Evolutionary conservation across 2,113 vertebrate genomes (phyloP).

Genomic region (Bubo bubo): DNA sequence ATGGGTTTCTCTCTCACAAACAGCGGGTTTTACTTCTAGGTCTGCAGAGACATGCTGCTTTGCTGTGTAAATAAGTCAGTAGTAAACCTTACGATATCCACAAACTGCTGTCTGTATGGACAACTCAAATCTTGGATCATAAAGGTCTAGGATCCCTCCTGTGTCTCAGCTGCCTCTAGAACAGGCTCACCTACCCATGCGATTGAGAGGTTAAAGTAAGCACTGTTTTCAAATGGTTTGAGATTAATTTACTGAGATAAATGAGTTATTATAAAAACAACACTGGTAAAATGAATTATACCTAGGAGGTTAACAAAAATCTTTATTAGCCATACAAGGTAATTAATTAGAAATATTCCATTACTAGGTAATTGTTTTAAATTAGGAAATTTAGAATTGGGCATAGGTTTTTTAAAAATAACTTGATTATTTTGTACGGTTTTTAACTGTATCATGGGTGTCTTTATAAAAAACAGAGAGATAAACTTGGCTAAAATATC

Average conservation of each 20-base stretch:
- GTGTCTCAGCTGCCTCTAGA: neutral
- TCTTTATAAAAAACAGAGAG: neutral
- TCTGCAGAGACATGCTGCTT: neutral
- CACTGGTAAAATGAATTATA: neutral
- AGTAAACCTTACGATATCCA: neutral
- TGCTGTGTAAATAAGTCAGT: neutral
- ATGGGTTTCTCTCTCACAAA: neutral
- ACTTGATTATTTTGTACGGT: neutral
- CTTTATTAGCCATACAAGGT: neutral
- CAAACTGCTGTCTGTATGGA: neutral
- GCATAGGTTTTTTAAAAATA: neutral
- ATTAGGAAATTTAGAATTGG: neutral
- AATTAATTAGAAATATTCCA: neutral
- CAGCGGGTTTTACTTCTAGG: neutral
- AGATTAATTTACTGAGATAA: neutral
- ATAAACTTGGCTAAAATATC: neutral
- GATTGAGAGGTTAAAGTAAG: neutral
- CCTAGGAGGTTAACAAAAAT: neutral
- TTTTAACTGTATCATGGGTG: neutral
- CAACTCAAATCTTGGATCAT: neutral
- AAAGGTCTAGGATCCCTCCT: neutral
- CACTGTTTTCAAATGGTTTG: neutral
- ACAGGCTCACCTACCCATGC: rapidly evolving
- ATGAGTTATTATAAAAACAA: neutral
- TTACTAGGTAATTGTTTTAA: neutral